Conservation (phyloP, 2,113 vertebrate species). For the Cyanistes caeruleus region DNA sequence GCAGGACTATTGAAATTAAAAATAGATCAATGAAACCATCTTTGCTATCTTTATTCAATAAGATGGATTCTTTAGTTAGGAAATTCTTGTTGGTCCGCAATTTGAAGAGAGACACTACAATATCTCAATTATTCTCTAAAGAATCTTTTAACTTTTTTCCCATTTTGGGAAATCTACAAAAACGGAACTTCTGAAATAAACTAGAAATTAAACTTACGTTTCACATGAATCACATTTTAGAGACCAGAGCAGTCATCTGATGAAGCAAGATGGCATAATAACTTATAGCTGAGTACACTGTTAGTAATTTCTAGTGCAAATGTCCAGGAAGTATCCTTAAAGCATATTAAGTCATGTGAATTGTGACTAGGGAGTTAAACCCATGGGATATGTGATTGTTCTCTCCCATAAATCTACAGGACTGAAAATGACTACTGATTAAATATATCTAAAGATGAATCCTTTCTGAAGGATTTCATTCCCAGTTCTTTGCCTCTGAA, state of each 20-base stretch:
- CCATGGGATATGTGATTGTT: background rate
- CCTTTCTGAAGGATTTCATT: background rate
- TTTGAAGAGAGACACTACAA: background rate
- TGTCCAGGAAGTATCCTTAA: background rate
- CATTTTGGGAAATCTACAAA: background rate
- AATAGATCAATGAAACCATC: background rate
- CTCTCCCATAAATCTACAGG: background rate
- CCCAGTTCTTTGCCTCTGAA: background rate
- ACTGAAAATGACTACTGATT: background rate
- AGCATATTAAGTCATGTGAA: background rate
- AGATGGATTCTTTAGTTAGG: background rate
- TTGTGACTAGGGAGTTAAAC: background rate
- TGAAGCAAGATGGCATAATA: background rate
- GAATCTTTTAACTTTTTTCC: background rate
- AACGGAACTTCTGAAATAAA: constrained; percentile 7
- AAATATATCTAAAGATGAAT: background rate
- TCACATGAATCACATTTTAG: background rate
- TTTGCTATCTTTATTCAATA: background rate
- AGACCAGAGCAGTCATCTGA: background rate
- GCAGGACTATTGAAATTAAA: background rate
- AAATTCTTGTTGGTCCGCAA: background rate
- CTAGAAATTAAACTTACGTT: background rate
- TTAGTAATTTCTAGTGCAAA: background rate
- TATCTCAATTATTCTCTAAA: constrained; percentile 33
- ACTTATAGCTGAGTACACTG: background rate